Percentiles rank a stretch among this genome's conserved stretches.
Conservation (phyloP, 1,140 invertebrate genomes). For the Aplysia californica region DNA sequence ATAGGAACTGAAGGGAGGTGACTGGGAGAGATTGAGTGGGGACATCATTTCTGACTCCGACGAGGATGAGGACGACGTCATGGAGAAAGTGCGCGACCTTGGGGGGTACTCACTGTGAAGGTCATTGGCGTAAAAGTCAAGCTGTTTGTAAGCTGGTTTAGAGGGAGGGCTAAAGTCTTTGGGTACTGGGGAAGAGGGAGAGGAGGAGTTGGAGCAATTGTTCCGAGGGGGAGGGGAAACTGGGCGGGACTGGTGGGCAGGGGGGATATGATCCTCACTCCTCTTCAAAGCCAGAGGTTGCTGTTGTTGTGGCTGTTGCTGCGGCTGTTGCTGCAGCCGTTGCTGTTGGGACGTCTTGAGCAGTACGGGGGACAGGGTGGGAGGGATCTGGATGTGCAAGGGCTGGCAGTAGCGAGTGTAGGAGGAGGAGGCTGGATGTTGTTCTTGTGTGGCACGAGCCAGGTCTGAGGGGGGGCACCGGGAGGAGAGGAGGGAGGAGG, state of each 20-base stretch:
- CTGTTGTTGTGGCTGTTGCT: not conserved
- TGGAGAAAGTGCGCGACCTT: conserved; percentile 6
- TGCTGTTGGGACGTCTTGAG: not conserved
- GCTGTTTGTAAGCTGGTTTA: not conserved
- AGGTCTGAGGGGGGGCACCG: not conserved
- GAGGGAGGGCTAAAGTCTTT: conserved; percentile 1
- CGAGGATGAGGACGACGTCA: conserved; percentile 19
- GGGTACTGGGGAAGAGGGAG: not conserved
- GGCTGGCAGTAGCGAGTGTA: conserved; percentile 7
- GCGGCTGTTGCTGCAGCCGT: not conserved
- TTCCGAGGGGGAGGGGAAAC: not conserved
- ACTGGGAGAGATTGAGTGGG: conserved; percentile 26
- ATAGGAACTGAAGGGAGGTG: conserved; percentile 14
- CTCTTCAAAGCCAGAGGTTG: not conserved
- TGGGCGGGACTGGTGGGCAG: not conserved
- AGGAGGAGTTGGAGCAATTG: not conserved
- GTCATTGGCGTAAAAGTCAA: not conserved
- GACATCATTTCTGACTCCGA: conserved; percentile 15
- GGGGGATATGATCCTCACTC: not conserved
- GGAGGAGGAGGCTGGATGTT: not conserved
- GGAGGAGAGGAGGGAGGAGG: not conserved
- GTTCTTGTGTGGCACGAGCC: not conserved
- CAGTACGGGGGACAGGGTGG: not conserved
- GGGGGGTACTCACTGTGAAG: not conserved
- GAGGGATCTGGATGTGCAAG: conserved; percentile 21